These are phyloP conservation scores for Hetaerina americana DNA, from an alignment of 1,140 invertebrate genomes.

Conservation along the genomic window DNA sequence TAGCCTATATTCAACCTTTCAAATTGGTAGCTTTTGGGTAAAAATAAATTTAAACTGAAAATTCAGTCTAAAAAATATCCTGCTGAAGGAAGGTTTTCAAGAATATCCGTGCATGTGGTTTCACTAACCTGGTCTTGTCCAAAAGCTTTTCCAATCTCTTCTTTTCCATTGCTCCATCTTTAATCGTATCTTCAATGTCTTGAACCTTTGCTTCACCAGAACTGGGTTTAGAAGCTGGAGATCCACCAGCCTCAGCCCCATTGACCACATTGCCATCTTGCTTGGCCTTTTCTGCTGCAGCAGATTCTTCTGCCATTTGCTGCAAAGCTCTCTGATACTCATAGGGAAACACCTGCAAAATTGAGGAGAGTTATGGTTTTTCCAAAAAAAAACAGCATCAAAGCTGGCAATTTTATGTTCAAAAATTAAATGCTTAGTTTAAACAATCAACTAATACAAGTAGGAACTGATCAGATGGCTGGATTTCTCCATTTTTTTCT, in stretches of 20 bases:
- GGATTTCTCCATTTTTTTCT: no score
- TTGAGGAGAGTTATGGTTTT: not conserved
- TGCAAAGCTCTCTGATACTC: constrained; percentile 88
- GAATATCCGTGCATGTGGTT: no score
- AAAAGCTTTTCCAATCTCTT: constrained; percentile 66
- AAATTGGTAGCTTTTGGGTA: no score
- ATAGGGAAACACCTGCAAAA: constrained; percentile 69
- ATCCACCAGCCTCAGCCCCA: constrained; percentile 21
- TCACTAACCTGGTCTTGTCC: constrained; percentile 73
- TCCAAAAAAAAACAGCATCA: no score
- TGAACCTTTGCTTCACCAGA: constrained; percentile 37
- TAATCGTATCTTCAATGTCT: constrained; percentile 81
- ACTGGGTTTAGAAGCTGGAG: constrained; percentile 26
- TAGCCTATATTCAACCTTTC: no score
- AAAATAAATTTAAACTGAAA: no score
- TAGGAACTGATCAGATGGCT: no score
- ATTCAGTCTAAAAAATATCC: no score
- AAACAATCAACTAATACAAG: no score
- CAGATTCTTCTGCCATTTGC: constrained; percentile 48
- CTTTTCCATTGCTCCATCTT: constrained; percentile 57
- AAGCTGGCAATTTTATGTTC: no score
- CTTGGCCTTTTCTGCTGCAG: constrained; percentile 23
- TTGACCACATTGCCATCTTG: constrained; percentile 32
- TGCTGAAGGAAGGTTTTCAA: no score
- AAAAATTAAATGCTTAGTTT: no score